phyloP scores from a whole-genome alignment of 2,888 invertebrate genomes.

The Matsumyia berberina region DNA sequence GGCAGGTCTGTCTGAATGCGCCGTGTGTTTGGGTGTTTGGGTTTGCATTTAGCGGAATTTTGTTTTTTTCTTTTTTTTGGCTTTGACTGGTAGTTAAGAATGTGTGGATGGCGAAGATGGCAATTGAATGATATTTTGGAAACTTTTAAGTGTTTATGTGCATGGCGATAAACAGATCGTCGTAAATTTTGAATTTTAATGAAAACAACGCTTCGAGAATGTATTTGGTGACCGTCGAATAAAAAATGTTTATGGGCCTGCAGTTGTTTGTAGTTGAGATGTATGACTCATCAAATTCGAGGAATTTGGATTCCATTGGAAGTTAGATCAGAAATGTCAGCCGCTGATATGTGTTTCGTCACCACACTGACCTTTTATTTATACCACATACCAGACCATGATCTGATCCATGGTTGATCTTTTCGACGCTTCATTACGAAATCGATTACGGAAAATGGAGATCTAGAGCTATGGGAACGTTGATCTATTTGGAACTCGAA shows the following conservation, averaged over 20 bases:
- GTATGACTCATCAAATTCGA: not conserved
- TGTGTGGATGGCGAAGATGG: slow-evolving; percentile 26
- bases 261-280: not conserved
- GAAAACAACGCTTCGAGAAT: slow-evolving; percentile 23
- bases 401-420: too few relatives aligned
- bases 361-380: not conserved
- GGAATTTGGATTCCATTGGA: not conserved
- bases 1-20: slow-evolving; percentile 29
- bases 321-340: too few relatives aligned
- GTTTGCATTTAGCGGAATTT: slow-evolving; percentile 43
- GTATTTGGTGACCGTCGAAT: slow-evolving; percentile 1
- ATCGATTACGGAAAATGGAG: too few relatives aligned
- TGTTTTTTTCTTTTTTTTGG: slow-evolving; percentile 4
- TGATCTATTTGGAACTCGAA: too few relatives aligned
- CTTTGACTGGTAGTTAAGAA: slow-evolving; percentile 21
- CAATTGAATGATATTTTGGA: slow-evolving; percentile 47
- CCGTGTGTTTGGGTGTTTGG: slow-evolving; percentile 34
- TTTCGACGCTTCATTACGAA: too few relatives aligned
- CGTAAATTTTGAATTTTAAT: slow-evolving; percentile 45
- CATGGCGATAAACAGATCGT: slow-evolving; percentile 35
- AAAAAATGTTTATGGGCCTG: not conserved
- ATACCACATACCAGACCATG: too few relatives aligned
- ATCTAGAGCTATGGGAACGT: too few relatives aligned
- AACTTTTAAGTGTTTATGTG: slow-evolving; percentile 46
- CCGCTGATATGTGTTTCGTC: not conserved